phyloP scores from a whole-genome alignment of 2,888 invertebrate species.

The Sesia apiformis region DNA sequence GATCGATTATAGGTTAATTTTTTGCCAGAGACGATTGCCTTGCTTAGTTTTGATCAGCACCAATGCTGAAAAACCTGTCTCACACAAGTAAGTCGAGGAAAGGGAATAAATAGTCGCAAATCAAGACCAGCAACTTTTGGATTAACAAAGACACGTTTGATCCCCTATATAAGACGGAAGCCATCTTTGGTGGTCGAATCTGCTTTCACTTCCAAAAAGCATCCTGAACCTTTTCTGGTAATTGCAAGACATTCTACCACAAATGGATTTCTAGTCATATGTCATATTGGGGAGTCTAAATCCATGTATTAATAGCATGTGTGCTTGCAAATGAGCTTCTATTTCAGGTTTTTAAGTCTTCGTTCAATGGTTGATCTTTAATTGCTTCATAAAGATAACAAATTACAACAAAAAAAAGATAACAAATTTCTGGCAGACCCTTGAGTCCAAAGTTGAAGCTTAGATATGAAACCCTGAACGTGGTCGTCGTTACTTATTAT shows the following conservation, averaged over 20 bases:
- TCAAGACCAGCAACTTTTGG: too few relatives aligned
- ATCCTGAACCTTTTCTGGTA: not conserved
- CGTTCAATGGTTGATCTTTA: not conserved
- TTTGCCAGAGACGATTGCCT: not conserved
- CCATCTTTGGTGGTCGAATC: too few relatives aligned
- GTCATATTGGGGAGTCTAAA: not conserved
- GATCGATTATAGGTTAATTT: not conserved
- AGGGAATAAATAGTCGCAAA: too few relatives aligned
- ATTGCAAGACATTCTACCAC: not conserved
- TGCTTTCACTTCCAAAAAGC: not conserved
- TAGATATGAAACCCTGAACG: constrained; percentile 3
- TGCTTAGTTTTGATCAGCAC: not conserved
- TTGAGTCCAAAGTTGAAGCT: constrained; percentile 1
- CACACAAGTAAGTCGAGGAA: not conserved
- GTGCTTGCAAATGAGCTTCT: not conserved
- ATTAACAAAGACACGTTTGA: not conserved
- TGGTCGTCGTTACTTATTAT: constrained; percentile 1
- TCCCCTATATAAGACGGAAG: too few relatives aligned
- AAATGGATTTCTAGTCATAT: not conserved
- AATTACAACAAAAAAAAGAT: not conserved
- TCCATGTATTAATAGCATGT: not conserved
- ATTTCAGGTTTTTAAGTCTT: not conserved
- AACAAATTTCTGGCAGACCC: not conserved
- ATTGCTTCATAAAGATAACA: constrained; percentile 1
- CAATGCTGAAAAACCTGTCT: not conserved